Percentiles rank a stretch among this genome's conserved stretches.
phyloP scores from a whole-genome alignment of 2,888 invertebrate species.

The Fabriciana adippe region DNA sequence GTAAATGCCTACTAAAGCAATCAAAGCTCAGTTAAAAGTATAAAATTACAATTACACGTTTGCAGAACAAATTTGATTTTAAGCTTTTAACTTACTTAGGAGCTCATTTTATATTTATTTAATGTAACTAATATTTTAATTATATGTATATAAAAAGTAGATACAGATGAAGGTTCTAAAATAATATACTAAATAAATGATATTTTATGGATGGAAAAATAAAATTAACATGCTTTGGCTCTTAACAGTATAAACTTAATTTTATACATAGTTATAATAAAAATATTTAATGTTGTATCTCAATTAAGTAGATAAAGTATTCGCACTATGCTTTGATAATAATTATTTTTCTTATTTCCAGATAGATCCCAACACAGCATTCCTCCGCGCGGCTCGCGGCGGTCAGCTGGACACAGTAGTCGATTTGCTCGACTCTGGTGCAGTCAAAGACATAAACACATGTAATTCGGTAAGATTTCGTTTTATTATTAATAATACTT shows the following conservation, averaged over 20 bases:
- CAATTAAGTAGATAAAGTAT: neutral
- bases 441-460: conserved; percentile 97
- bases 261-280: too few relatives aligned
- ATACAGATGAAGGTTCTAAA: too few relatives aligned
- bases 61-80: neutral
- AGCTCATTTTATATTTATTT: neutral
- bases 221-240: too few relatives aligned
- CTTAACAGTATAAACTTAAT: too few relatives aligned
- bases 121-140: too few relatives aligned
- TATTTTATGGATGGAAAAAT: too few relatives aligned
- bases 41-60: conserved; percentile 7
- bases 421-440: conserved; percentile 93
- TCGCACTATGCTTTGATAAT: neutral
- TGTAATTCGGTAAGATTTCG: conserved; percentile 93
- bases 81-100: neutral
- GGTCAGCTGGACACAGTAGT: conserved; percentile 97
- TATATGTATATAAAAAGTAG: too few relatives aligned
- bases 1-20: conserved; percentile 9
- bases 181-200: too few relatives aligned
- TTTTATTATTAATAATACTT: neutral
- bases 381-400: conserved; percentile 97
- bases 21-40: conserved; percentile 11
- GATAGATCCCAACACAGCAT: conserved; percentile 98
- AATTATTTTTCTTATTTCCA: conserved; percentile 70
- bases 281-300: neutral